Percentiles rank a stretch among this genome's conserved stretches.
These are phyloP conservation scores for Zosterops lateralis DNA, from an alignment of 2,113 vertebrate species.

Conservation along the genomic window DNA sequence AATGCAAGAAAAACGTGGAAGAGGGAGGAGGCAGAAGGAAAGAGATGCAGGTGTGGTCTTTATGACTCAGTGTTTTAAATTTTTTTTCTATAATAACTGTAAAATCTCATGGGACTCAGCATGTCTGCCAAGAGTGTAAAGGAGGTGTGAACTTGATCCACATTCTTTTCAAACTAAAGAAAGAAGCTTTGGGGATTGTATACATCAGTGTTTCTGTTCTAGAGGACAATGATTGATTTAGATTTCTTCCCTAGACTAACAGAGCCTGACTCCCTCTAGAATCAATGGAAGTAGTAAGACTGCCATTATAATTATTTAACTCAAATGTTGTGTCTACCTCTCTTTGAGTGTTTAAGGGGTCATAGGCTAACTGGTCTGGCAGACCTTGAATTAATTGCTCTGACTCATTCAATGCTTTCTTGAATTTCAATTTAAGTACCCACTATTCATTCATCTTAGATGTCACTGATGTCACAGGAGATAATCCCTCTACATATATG, in stretches of 20 bases:
- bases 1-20: neutral
- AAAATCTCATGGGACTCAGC: neutral
- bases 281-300: slow-evolving; percentile 25
- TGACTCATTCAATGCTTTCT: slow-evolving; percentile 53
- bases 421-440: slow-evolving; percentile 48
- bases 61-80: neutral
- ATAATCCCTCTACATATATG: slow-evolving; percentile 17
- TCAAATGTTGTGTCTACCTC: slow-evolving; percentile 34
- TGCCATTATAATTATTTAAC: slow-evolving; percentile 43
- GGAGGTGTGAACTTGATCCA: neutral
- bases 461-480: slow-evolving; percentile 35
- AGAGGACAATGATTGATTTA: slow-evolving; percentile 35
- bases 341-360: slow-evolving; percentile 41
- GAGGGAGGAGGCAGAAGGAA: neutral
- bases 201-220: neutral
- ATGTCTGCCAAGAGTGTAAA: neutral
- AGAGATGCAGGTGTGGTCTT: neutral
- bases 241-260: slow-evolving; percentile 23
- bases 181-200: neutral
- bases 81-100: neutral
- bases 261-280: slow-evolving; percentile 25
- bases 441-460: slow-evolving; percentile 43
- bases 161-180: neutral
- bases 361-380: slow-evolving; percentile 47
- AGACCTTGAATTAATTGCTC: slow-evolving; percentile 57